phyloP scores from a whole-genome alignment of 2,888 invertebrate genomes.

The Antheraea assamensis region DNA sequence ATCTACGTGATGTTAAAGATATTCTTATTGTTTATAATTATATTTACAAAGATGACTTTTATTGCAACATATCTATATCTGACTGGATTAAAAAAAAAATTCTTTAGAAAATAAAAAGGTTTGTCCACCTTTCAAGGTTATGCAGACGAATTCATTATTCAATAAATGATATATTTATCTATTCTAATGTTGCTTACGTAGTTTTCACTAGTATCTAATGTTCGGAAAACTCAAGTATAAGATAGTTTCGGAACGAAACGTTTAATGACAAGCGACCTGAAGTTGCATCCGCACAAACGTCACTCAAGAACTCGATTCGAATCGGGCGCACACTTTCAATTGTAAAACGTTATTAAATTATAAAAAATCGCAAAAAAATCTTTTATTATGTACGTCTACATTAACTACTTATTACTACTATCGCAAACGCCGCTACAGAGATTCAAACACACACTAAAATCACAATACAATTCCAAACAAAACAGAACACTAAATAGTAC shows the following conservation, averaged over 20 bases:
- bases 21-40: conserved; percentile 6
- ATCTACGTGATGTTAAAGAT: conserved; percentile 25
- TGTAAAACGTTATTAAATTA: too few species aligned
- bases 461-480: background rate
- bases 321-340: too few species aligned
- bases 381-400: too few species aligned
- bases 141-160: background rate
- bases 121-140: background rate
- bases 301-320: too few species aligned
- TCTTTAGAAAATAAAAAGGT: background rate
- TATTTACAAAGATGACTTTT: background rate
- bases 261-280: too few species aligned
- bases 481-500: background rate
- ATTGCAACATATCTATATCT: background rate
- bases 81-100: background rate
- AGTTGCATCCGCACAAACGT: too few species aligned
- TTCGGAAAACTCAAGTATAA: background rate
- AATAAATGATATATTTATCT: background rate
- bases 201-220: background rate
- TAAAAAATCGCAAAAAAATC: too few species aligned
- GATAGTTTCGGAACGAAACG: too few species aligned
- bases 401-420: too few species aligned
- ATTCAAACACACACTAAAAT: background rate
- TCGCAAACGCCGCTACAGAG: too few species aligned
- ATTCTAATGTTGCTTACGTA: background rate